phyloP scores from a whole-genome alignment of 2,113 vertebrate species.

The Isichthys henryi region DNA sequence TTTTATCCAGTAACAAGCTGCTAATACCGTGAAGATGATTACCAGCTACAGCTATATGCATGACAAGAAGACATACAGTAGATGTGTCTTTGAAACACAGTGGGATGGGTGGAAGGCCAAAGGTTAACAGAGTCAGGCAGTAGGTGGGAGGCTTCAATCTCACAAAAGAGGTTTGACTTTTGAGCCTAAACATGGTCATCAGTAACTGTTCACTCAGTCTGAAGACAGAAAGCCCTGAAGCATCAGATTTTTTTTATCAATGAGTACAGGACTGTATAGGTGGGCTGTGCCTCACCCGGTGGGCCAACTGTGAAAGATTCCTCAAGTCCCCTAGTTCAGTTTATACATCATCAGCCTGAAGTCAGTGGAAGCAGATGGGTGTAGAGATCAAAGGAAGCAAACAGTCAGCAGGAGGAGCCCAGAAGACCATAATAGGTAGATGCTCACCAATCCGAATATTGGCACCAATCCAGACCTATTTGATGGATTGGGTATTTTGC shows the following conservation, averaged over 20 bases:
- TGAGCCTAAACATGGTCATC: background rate
- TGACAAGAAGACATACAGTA: background rate
- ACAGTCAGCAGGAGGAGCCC: background rate
- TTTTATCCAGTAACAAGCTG: background rate
- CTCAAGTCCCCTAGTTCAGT: background rate
- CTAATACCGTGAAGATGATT: background rate
- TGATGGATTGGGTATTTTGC: too few relatives aligned
- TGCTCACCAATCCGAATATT: too few relatives aligned
- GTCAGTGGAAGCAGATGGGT: background rate
- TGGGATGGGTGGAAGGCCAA: background rate
- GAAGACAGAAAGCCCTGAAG: background rate
- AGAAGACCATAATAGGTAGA: background rate
- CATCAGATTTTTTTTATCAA: background rate
- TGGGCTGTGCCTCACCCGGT: background rate
- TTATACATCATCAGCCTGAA: background rate
- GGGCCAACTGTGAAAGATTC: background rate
- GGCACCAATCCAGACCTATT: too few relatives aligned
- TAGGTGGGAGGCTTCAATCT: background rate
- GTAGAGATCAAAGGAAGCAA: background rate
- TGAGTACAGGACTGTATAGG: background rate
- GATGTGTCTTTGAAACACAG: background rate
- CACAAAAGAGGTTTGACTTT: background rate
- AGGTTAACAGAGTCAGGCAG: background rate
- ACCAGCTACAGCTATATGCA: background rate
- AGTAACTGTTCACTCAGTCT: background rate